Base-by-base conservation (phyloP, 2,888 invertebrate genomes). In the Auanema freiburgensis region DNA sequence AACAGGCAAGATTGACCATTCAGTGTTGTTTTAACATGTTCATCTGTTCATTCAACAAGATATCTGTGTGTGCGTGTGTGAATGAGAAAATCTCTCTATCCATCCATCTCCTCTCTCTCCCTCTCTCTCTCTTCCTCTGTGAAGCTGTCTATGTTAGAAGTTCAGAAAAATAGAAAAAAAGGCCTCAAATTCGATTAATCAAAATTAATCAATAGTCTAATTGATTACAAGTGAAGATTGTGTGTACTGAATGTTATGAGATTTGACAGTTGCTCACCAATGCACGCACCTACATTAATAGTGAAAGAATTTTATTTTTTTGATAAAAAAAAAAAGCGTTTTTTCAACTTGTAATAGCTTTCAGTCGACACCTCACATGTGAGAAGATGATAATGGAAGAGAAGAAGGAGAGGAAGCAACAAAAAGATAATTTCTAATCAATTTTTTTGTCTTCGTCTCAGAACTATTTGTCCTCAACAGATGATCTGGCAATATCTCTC, bases 101-200 rank as follows among this genome's bases (percentile, higher is more conserved):
- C n/a, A n/a, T n/a, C n/a, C n/a, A n/a, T n/a, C n/a, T n/a, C n/a
- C n/a, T n/a, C n/a, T n/a, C n/a, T n/a, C n/a, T n/a, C n/a, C n/a
- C n/a, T n/a, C 46, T 46, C 44, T 12, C 23, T 41, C 42, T 41
- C 44, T 8, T 54, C 40, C 25, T 42, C 12, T 23, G 25, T 21
- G 5, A 14, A 16, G 21, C 25, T 24, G 14, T 49, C 8, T 5
- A 3, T 23, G 46, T 24, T 23, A 51, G 46, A 53, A 53, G 18
- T 14, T 33, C 50, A 44, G 56, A 62, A 58, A 58, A 50, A 18
- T 51, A 54, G 54, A 43, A 63, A 58, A 63, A 41, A 63, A 58
- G 57, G 57, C 54, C 52, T 63, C 25, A 49, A 52, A 62, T 33
- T 33, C 33, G 8, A 33, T 33, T 33, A 33, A 33, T 33, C 33